phyloP scores from a whole-genome alignment of 2,113 vertebrate species.

The Odontophorus gujanensis region DNA sequence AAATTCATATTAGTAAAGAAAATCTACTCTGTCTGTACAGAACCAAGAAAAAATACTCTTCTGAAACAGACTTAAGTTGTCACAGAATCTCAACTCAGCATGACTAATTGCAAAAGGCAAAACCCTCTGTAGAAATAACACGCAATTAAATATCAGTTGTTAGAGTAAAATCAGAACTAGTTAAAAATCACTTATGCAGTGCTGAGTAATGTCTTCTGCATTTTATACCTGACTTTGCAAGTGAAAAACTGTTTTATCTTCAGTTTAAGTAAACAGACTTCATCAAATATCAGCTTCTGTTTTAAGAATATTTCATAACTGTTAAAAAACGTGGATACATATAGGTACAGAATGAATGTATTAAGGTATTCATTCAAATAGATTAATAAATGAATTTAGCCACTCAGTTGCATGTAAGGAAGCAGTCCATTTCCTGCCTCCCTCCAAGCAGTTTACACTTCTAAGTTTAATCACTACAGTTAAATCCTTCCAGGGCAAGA shows the following conservation, averaged over 20 bases:
- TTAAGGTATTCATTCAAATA: background rate
- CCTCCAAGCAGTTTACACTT: background rate
- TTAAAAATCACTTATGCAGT: background rate
- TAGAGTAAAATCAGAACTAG: background rate
- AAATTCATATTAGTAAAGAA: background rate
- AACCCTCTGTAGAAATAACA: background rate
- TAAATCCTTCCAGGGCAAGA: background rate
- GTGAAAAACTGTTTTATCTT: background rate
- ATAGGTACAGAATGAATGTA: accelerated
- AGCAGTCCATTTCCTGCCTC: background rate
- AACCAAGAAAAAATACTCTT: background rate
- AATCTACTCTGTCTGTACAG: background rate
- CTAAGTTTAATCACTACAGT: background rate
- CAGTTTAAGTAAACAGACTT: background rate
- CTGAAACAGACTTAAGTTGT: background rate
- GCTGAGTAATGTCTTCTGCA: background rate
- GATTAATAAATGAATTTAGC: background rate
- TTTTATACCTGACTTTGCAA: background rate
- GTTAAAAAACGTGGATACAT: background rate
- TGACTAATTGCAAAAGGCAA: background rate
- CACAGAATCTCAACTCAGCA: background rate
- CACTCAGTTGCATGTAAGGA: background rate
- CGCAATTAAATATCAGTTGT: background rate
- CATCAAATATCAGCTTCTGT: background rate
- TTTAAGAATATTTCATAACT: background rate